A percentile compares a stretch with the other conserved stretches of the same genome.
These are phyloP conservation scores for Thecophora atra DNA, from an alignment of 2,888 invertebrate genomes.

Conservation along the genomic window DNA sequence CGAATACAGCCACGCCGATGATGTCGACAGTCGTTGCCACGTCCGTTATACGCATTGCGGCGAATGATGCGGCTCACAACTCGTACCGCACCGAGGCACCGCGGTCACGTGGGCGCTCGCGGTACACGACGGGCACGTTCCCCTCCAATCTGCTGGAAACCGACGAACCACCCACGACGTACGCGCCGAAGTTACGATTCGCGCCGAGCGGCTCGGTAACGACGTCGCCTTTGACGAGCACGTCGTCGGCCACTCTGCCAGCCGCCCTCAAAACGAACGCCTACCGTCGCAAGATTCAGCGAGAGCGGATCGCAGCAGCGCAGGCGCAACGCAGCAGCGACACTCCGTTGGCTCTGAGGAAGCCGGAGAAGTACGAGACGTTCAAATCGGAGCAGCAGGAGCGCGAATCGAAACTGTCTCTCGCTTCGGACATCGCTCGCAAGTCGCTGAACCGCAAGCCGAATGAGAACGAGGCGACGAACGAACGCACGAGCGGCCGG, in stretches of 20 bases:
- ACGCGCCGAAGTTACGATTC: slow-evolving; percentile 59
- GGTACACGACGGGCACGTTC: slow-evolving; percentile 60
- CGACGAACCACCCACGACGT: slow-evolving; percentile 62
- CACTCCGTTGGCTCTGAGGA: slow-evolving; percentile 42
- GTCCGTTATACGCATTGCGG: slow-evolving; percentile 50
- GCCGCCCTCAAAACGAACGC: slow-evolving; percentile 30
- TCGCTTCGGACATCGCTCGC: background rate
- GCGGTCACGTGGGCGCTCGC: slow-evolving; percentile 60
- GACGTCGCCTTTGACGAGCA: slow-evolving; percentile 18
- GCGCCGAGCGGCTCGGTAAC: slow-evolving; percentile 42
- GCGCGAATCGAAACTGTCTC: slow-evolving; percentile 9
- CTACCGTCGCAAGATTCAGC: slow-evolving; percentile 51
- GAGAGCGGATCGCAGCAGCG: slow-evolving; percentile 49
- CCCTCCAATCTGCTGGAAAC: slow-evolving; percentile 52
- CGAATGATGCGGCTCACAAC: background rate
- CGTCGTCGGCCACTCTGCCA: slow-evolving; percentile 37
- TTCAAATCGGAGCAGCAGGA: slow-evolving; percentile 50
- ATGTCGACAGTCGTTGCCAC: slow-evolving; percentile 53
- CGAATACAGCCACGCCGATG: slow-evolving; percentile 44
- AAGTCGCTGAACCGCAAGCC: slow-evolving; percentile 42
- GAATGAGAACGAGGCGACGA: slow-evolving; percentile 53
- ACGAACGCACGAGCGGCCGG: slow-evolving; percentile 40
- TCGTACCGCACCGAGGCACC: slow-evolving; percentile 42
- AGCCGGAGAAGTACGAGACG: slow-evolving; percentile 53
- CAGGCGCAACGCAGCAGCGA: slow-evolving; percentile 37